Evolutionary conservation across 2,113 vertebrate species (phyloP).

Genomic region (Ciconia maguari): DNA sequence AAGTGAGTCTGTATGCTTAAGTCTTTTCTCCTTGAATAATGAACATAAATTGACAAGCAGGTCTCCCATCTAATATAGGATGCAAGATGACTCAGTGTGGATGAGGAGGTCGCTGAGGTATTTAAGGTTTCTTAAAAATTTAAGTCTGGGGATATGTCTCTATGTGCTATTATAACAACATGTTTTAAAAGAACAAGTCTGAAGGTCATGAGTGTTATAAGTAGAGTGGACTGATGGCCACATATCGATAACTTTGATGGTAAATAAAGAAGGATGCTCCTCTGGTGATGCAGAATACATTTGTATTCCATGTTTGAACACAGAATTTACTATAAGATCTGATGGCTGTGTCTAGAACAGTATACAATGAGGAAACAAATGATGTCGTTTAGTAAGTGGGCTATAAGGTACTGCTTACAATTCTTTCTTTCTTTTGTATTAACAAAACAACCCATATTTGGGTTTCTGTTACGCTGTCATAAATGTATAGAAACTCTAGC

Average conservation of each 20-base stretch:
- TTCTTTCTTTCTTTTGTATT: fast-evolving
- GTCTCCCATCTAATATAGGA: background rate
- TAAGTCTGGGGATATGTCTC: background rate
- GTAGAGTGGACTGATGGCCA: background rate
- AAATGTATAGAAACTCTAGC: background rate
- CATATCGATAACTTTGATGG: fast-evolving
- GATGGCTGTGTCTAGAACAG: background rate
- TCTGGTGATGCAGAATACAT: background rate
- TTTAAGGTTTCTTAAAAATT: background rate
- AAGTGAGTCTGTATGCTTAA: background rate
- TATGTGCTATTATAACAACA: background rate
- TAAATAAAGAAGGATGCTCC: background rate
- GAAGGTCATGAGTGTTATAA: background rate
- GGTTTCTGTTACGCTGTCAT: background rate
- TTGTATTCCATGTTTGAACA: background rate
- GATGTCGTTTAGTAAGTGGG: fast-evolving
- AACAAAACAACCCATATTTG: background rate
- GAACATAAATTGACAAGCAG: background rate
- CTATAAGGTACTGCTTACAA: background rate
- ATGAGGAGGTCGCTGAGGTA: background rate
- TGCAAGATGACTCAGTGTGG: background rate
- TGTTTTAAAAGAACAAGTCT: background rate
- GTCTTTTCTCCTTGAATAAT: background rate
- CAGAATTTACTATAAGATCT: background rate
- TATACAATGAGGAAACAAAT: background rate